phyloP scores from a whole-genome alignment of 23 tunicate species.

The Botrylloides violaceus region DNA sequence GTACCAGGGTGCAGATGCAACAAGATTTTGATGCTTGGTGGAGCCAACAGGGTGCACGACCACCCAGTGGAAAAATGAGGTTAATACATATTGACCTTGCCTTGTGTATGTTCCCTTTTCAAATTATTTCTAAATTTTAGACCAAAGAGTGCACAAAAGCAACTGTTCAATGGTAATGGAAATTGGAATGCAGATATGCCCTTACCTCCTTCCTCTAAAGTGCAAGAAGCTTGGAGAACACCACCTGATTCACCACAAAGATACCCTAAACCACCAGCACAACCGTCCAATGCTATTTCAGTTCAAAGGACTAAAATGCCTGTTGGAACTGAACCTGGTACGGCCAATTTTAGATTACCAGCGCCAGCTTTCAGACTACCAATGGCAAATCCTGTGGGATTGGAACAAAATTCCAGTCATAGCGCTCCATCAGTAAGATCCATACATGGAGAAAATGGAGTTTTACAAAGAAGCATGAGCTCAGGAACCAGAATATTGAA shows the following conservation, averaged over 20 bases:
- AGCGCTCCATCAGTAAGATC: neutral
- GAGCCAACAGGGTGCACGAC: conserved; percentile 31
- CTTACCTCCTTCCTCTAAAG: conserved; percentile 1
- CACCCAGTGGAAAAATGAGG: conserved; percentile 19
- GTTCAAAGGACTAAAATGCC: neutral
- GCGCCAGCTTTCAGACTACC: conserved; percentile 5
- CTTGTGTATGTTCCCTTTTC: no score
- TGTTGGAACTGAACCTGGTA: neutral
- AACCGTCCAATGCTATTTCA: neutral
- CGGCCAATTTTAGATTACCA: neutral
- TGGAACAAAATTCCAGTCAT: neutral
- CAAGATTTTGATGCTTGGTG: conserved; percentile 86
- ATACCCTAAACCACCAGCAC: neutral
- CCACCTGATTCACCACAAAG: conserved; percentile 26
- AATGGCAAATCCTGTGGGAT: neutral
- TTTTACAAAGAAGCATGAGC: neutral
- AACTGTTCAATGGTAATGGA: neutral
- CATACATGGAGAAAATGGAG: neutral
- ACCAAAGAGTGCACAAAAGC: neutral
- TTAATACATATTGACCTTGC: no score
- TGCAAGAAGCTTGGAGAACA: conserved; percentile 19
- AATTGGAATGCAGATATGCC: neutral
- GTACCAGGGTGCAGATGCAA: conserved; percentile 83
- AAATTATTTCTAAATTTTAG: no score
- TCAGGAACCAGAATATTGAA: neutral